A percentile compares a stretch with the other conserved stretches of the same genome.
Conservation (phyloP, 2,888 invertebrate species). For the Patella ulyssiponensis region DNA sequence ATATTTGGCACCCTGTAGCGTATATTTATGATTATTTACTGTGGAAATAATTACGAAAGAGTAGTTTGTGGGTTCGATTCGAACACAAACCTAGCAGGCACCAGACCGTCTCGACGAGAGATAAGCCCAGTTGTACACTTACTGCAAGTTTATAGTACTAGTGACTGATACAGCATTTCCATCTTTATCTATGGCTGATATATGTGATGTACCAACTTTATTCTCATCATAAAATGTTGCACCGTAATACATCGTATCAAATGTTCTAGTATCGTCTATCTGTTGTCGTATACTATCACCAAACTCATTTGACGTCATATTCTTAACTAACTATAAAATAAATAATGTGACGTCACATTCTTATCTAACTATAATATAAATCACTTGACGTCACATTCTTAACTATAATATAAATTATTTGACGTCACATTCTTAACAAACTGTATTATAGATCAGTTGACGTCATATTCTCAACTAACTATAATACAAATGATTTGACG, state of each 20-base stretch:
- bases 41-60: no score
- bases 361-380: slow-evolving; percentile 49
- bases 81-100: no score
- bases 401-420: slow-evolving; percentile 38
- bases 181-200: slow-evolving; percentile 86
- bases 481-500: no score
- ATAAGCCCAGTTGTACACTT: slow-evolving; percentile 67
- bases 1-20: no score
- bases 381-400: slow-evolving; percentile 59
- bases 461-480: no score
- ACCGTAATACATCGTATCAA: slow-evolving; percentile 61
- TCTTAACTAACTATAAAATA: slow-evolving; percentile 53
- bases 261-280: slow-evolving; percentile 63
- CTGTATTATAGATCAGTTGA: slow-evolving; percentile 38
- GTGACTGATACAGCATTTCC: slow-evolving; percentile 95
- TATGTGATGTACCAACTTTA: slow-evolving; percentile 89
- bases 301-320: slow-evolving; percentile 61
- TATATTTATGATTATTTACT: no score
- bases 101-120: not conserved
- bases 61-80: no score
- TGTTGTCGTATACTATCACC: slow-evolving; percentile 51
- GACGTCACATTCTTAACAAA: slow-evolving; percentile 63
- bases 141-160: slow-evolving; percentile 90
- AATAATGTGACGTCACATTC: slow-evolving; percentile 58
- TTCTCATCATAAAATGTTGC: slow-evolving; percentile 72